Percentiles rank a stretch among this genome's conserved stretches.
These are phyloP conservation scores for Lasioglossum albipes DNA, from an alignment of 1,140 invertebrate genomes.

Conservation along the genomic window DNA sequence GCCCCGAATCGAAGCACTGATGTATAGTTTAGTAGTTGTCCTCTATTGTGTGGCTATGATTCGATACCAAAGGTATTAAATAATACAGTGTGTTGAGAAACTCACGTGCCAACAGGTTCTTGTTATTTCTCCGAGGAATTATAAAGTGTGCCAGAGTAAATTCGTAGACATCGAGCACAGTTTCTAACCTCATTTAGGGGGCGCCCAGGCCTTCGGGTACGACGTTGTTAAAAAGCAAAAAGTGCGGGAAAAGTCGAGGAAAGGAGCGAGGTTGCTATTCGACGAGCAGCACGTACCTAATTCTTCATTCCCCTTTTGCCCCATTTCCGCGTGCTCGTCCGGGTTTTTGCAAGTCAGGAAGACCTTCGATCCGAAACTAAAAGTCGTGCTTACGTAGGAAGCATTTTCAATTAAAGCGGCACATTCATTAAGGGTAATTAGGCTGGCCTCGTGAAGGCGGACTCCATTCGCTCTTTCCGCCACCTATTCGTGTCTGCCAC, in stretches of 20 bases:
- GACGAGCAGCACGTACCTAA: neutral
- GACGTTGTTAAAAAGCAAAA: neutral
- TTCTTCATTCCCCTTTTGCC: conserved; percentile 7
- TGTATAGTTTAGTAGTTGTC: no score
- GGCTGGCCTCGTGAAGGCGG: neutral
- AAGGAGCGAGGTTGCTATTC: neutral
- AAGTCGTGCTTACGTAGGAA: conserved; percentile 34
- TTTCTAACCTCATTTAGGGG: no score
- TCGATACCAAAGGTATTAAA: no score
- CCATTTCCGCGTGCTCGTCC: neutral
- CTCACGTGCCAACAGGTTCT: no score
- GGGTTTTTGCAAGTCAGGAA: conserved; percentile 30
- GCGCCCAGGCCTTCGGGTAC: neutral
- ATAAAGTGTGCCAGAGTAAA: no score
- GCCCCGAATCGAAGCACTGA: no score
- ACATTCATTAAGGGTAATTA: conserved; percentile 46
- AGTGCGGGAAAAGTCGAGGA: neutral
- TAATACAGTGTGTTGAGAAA: no score
- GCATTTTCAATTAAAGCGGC: conserved; percentile 46
- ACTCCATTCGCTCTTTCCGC: neutral
- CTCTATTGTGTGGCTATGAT: no score
- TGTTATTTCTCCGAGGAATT: no score
- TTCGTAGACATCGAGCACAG: no score
- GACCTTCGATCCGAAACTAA: conserved; percentile 31
- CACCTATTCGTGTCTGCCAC: conserved; percentile 17